Percentiles rank a stretch among this genome's conserved stretches.
These are phyloP conservation scores for Tachystola acroxantha DNA, from an alignment of 2,888 invertebrate genomes.

Conservation along the genomic window DNA sequence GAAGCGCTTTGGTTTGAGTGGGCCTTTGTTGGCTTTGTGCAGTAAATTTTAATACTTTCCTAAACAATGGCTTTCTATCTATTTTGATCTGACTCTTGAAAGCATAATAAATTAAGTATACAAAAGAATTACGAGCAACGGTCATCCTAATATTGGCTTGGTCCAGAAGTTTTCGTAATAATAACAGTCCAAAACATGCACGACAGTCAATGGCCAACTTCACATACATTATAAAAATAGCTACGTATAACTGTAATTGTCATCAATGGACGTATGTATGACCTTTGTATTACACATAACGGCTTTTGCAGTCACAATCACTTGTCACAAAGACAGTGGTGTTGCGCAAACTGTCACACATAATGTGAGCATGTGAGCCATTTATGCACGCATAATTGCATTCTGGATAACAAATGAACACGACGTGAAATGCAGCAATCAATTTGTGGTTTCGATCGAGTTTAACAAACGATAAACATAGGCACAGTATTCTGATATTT, in stretches of 20 bases:
- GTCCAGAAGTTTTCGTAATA: too few relatives aligned
- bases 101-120: not conserved
- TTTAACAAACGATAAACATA: too few relatives aligned
- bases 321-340: slow-evolving; percentile 5
- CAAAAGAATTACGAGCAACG: slow-evolving; percentile 3
- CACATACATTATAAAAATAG: slow-evolving; percentile 29
- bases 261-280: slow-evolving; percentile 28
- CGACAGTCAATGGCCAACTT: slow-evolving; percentile 10
- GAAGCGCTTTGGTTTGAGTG: too few relatives aligned
- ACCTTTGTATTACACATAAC: slow-evolving; percentile 19
- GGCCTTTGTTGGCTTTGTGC: too few relatives aligned
- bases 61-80: too few relatives aligned
- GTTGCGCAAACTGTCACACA: slow-evolving; percentile 1
- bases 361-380: not conserved
- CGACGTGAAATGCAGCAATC: slow-evolving; percentile 1
- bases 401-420: slow-evolving; percentile 17
- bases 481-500: too few relatives aligned
- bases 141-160: slow-evolving; percentile 10
- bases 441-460: not conserved
- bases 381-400: slow-evolving; percentile 33
- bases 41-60: too few relatives aligned
- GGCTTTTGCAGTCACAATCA: slow-evolving; percentile 17
- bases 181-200: slow-evolving; percentile 13
- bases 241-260: slow-evolving; percentile 35
- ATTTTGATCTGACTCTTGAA: too few relatives aligned